phyloP scores from a whole-genome alignment of 2,113 vertebrate genomes.

The Aleadryas rufinucha region DNA sequence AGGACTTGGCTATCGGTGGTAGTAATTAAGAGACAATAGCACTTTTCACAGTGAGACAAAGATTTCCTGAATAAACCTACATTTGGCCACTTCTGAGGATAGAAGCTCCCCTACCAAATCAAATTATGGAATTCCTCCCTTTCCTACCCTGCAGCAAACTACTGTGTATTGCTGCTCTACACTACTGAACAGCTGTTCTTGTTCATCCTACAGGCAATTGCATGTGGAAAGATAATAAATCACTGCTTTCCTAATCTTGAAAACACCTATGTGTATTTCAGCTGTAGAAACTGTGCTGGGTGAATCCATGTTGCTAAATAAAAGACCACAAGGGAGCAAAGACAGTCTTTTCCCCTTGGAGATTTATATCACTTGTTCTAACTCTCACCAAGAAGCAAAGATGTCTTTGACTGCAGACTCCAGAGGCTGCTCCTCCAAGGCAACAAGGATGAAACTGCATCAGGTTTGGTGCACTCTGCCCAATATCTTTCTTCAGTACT shows the following conservation, averaged over 20 bases:
- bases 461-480: not conserved
- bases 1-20: not conserved
- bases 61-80: slow-evolving; percentile 24
- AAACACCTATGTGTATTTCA: not conserved
- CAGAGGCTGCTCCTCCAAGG: not conserved
- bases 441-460: not conserved
- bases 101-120: slow-evolving; percentile 25
- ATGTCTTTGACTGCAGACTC: not conserved
- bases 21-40: slow-evolving; percentile 38
- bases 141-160: slow-evolving; percentile 41
- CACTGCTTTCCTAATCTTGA: slow-evolving; percentile 17
- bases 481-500: not conserved
- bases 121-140: slow-evolving; percentile 31
- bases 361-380: not conserved
- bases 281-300: not conserved
- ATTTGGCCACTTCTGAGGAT: not conserved
- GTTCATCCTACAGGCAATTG: slow-evolving; percentile 50
- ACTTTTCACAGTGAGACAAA: slow-evolving; percentile 26
- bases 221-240: slow-evolving; percentile 58
- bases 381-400: not conserved
- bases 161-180: slow-evolving; percentile 3
- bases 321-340: not conserved
- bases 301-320: not conserved
- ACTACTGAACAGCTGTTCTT: slow-evolving; percentile 47
- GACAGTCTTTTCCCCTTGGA: not conserved